A percentile compares a stretch with the other conserved stretches of the same genome.
These are phyloP conservation scores for Rhamnusium bicolor DNA, from an alignment of 2,888 invertebrate species.

Conservation along the genomic window DNA sequence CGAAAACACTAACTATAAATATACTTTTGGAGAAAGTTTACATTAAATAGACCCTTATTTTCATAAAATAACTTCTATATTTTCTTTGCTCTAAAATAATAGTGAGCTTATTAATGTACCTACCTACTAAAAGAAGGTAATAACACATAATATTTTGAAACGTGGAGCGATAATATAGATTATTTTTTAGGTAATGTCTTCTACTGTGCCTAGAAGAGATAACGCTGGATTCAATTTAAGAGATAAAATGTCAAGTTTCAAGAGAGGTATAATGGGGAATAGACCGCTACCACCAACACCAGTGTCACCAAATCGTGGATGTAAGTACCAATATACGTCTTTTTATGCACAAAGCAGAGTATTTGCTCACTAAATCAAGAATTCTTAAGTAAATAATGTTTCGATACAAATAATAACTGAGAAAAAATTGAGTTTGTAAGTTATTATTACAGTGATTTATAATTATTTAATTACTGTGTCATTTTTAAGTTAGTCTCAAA, in stretches of 20 bases:
- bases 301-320: constrained; percentile 50
- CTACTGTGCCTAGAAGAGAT: constrained; percentile 64
- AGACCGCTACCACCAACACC: constrained; percentile 76
- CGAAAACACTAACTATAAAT: background rate
- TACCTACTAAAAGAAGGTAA: constrained; percentile 33
- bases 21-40: background rate
- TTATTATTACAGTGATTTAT: too few species aligned
- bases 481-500: background rate
- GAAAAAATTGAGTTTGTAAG: too few species aligned
- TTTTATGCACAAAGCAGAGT: too few species aligned
- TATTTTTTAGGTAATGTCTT: constrained; percentile 62
- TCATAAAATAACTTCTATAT: constrained; percentile 12
- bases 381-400: too few species aligned
- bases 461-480: background rate
- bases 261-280: constrained; percentile 67
- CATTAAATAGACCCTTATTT: background rate
- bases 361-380: too few species aligned
- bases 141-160: constrained; percentile 45
- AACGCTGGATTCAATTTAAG: constrained; percentile 63
- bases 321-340: too few species aligned
- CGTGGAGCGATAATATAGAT: constrained; percentile 65
- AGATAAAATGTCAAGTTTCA: constrained; percentile 73
- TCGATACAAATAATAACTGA: too few species aligned
- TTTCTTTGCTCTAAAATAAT: constrained; percentile 24
- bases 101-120: constrained; percentile 36